Conservation (phyloP, 2,113 vertebrate species). For the Campylomormyrus numenius region DNA sequence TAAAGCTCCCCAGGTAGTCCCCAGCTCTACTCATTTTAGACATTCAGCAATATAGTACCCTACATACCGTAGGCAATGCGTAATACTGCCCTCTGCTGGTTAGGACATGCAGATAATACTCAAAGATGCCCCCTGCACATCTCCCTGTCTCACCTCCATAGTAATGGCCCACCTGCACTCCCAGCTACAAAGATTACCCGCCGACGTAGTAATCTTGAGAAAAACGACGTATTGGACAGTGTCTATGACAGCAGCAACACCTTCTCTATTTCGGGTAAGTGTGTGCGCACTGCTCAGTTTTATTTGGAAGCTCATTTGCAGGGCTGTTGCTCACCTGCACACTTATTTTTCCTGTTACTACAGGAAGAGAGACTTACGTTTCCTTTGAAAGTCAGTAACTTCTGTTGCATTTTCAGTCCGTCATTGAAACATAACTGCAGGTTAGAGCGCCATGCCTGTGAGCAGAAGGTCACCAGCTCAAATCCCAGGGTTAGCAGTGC, state of each 20-base stretch:
- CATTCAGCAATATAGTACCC: constrained; percentile 30
- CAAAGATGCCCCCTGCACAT: neutral
- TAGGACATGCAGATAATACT: neutral
- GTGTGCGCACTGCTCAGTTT: neutral
- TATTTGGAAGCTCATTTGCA: neutral
- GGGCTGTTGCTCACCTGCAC: neutral
- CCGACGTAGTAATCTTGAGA: constrained; percentile 49
- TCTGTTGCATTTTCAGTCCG: neutral
- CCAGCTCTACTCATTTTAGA: neutral
- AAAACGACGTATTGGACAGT: constrained; percentile 39
- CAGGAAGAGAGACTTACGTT: neutral
- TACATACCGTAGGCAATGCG: neutral
- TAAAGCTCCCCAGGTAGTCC: neutral
- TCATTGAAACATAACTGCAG: neutral
- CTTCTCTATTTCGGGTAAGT: constrained; percentile 69
- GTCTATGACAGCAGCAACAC: constrained; percentile 55
- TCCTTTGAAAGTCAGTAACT: neutral
- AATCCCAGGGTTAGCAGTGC: neutral
- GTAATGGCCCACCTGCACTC: constrained; percentile 40
- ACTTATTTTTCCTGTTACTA: neutral
- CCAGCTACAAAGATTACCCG: constrained; percentile 39
- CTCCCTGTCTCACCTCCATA: constrained; percentile 23
- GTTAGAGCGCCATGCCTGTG: neutral
- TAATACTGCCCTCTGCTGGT: neutral
- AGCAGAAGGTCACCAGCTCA: neutral